A percentile compares a stretch with the other conserved stretches of the same genome.
Conservation (phyloP, 2,888 invertebrate genomes). For the Platycheirus albimanus region DNA sequence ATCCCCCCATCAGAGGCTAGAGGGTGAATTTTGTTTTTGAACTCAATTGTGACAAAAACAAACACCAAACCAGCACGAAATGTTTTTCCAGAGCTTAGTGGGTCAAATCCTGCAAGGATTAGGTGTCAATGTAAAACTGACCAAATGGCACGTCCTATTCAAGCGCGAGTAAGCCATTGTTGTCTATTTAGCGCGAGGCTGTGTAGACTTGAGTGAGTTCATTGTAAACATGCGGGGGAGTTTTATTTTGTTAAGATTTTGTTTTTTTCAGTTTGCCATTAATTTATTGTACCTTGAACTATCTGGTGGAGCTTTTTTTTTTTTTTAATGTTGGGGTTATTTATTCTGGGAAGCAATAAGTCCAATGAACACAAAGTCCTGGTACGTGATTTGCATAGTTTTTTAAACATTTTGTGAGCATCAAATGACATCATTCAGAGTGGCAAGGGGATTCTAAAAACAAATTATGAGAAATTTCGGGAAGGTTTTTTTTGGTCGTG, state of each 20-base stretch:
- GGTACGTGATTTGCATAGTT: constrained; percentile 18
- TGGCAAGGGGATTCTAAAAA: not conserved
- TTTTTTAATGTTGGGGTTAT: not conserved
- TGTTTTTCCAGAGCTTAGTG: constrained; percentile 63
- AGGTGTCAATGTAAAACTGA: constrained; percentile 43
- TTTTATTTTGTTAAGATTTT: constrained; percentile 6
- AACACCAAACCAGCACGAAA: constrained; percentile 49
- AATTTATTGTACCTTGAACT: constrained; percentile 31
- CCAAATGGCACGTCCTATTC: constrained; percentile 70
- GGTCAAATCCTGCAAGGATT: constrained; percentile 65
- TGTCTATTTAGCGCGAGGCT: constrained; percentile 53
- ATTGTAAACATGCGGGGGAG: constrained; percentile 54
- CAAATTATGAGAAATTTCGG: no score
- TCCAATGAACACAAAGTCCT: constrained; percentile 9
- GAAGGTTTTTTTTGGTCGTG: no score
- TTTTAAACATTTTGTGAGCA: not conserved
- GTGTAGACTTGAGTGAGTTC: constrained; percentile 33
- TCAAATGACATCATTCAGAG: constrained; percentile 1
- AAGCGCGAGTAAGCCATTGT: constrained; percentile 45
- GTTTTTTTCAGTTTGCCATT: constrained; percentile 25
- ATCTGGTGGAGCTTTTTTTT: not conserved
- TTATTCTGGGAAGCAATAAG: constrained; percentile 15
- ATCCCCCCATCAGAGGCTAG: constrained; percentile 51
- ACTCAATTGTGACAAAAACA: constrained; percentile 23
- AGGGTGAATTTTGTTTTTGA: constrained; percentile 54